A percentile compares a stretch with the other conserved stretches of the same genome.
Conservation (phyloP, 2,113 vertebrate genomes). For the Macroglossus sobrinus region DNA sequence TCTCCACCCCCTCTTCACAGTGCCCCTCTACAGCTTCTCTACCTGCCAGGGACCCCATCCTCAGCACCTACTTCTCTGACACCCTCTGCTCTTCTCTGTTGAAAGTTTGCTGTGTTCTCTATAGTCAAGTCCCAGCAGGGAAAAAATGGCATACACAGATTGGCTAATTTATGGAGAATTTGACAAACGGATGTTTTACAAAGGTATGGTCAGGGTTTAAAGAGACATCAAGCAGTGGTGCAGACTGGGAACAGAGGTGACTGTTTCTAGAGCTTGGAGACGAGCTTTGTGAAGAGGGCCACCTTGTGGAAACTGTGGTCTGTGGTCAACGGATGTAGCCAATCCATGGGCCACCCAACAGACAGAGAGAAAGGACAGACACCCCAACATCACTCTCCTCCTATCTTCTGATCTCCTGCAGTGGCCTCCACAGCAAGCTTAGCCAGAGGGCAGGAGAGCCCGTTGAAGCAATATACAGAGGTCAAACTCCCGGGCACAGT, state of each 20-base stretch:
- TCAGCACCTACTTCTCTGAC: neutral
- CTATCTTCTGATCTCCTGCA: neutral
- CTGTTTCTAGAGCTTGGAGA: neutral
- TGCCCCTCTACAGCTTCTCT: neutral
- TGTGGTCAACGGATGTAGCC: neutral
- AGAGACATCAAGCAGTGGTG: neutral
- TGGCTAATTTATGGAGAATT: neutral
- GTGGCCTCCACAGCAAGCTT: neutral
- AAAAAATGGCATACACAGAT: neutral
- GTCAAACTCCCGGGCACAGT: no score
- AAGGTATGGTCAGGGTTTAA: neutral
- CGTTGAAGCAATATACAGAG: no score
- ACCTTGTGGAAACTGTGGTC: neutral
- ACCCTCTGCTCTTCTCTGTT: neutral
- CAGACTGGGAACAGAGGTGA: neutral
- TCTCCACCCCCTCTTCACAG: no score
- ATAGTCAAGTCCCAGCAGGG: neutral
- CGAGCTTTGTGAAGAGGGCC: neutral
- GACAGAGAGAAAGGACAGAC: neutral
- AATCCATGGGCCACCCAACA: neutral
- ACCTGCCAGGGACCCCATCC: neutral
- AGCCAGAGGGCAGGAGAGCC: no score
- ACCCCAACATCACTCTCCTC: neutral
- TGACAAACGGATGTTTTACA: neutral
- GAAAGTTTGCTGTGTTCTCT: neutral